phyloP scores from a whole-genome alignment of 2,113 vertebrate species.

The Pterocles burchelli region DNA sequence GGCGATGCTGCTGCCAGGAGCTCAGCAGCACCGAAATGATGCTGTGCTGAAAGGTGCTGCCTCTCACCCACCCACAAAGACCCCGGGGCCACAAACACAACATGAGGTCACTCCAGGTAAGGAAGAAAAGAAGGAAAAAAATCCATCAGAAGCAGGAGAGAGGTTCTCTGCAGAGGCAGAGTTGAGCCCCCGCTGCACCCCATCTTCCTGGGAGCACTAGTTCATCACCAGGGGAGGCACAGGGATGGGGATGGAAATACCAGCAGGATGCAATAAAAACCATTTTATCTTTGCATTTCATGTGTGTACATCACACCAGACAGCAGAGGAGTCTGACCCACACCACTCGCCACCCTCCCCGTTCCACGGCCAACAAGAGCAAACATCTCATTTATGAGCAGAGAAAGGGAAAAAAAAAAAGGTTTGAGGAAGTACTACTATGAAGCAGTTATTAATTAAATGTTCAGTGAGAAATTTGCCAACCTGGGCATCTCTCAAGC shows the following conservation, averaged over 20 bases:
- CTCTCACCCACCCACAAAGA: not conserved
- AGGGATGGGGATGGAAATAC: not conserved
- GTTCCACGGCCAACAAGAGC: not conserved
- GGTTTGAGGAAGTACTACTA: not conserved
- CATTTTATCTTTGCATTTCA: not conserved
- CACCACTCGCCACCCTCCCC: not conserved
- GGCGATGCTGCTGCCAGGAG: not conserved
- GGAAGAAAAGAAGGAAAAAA: not conserved
- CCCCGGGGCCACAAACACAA: not conserved
- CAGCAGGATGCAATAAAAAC: not conserved
- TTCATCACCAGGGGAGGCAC: not conserved
- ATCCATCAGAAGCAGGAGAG: not conserved
- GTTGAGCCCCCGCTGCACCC: not conserved
- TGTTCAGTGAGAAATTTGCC: not conserved
- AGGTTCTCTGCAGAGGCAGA: not conserved
- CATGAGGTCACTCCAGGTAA: not conserved
- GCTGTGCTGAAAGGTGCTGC: not conserved
- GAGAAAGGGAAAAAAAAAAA: not conserved
- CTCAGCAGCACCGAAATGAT: not conserved
- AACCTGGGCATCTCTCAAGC: not conserved
- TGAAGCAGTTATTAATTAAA: not conserved
- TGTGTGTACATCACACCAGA: not conserved
- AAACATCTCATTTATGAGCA: not conserved
- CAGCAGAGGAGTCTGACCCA: not conserved
- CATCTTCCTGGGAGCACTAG: accelerated